These are phyloP conservation scores for Mormyrus hasselquistii DNA, from an alignment of 2,797 vertebrate genomes.

Conservation along the genomic window DNA sequence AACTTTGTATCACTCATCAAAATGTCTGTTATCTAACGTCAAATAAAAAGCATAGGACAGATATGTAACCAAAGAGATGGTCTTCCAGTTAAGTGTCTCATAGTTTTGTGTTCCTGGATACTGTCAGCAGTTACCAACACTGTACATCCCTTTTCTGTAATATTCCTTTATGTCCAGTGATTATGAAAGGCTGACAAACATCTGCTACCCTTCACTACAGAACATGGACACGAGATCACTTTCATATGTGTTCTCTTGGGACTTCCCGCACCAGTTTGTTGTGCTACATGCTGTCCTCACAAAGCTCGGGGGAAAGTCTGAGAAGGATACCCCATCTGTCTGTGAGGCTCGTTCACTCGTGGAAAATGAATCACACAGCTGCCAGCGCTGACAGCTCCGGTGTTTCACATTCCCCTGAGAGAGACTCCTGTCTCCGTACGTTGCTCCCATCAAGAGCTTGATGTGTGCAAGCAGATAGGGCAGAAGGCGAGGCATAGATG, in stretches of 20 bases:
- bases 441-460: not conserved
- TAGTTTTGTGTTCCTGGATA: not conserved
- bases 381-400: slow-evolving; percentile 28
- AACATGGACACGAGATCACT: not conserved
- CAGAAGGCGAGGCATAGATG: not conserved
- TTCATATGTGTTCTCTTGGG: not conserved
- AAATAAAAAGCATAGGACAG: not conserved
- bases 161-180: not conserved
- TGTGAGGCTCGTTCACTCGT: not conserved
- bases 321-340: not conserved
- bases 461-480: not conserved
- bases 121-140: not conserved
- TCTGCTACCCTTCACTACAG: not conserved
- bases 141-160: not conserved
- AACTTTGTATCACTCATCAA: not conserved
- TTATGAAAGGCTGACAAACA: not conserved
- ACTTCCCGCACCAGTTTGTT: not conserved
- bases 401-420: slow-evolving; percentile 19
- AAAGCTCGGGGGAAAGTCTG: not conserved
- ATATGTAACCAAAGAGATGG: not conserved
- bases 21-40: not conserved
- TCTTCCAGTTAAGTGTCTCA: not conserved
- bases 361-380: slow-evolving; percentile 13
- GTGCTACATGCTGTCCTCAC: not conserved
- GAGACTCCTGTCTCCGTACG: not conserved